Base-by-base conservation (phyloP, 2,113 vertebrate genomes). In the Fregetta grallaria region DNA sequence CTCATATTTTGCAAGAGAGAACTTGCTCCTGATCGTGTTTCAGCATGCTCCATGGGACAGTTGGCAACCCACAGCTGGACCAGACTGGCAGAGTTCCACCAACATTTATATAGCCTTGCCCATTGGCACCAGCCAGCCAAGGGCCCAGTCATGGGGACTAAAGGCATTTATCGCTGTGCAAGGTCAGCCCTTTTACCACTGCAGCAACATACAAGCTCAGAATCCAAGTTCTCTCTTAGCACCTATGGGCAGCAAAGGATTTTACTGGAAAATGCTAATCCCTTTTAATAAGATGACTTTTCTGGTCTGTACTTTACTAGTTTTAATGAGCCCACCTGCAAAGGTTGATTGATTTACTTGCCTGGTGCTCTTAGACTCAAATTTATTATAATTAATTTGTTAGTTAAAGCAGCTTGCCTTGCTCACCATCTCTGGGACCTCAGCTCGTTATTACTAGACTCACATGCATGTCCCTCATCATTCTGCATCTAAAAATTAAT, bases 341-440 rank as follows among this genome's bases (percentile, higher is more conserved):
- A 90, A 71, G 62, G 47, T 56, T 97, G 97, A 98, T 95, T 92
- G 97, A 97, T 97, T 97, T 96, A 96, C 89, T 97, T 92, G 89
- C 86, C 82, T 73, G 61, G 62, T 95, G 68, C 79, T 94, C 73
- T 88, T 27, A 71, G 81, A 80, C 68, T 95, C 76, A 68, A 91
- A 91, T 96, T 96, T 95, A 96, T 91, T 93, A 97, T 83, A 95
- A 94, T 93, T 95, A 97, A 97, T 81, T 94, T 97, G 86, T 91
- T 96, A 96, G 90, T 62, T 82, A 72, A 80, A 87, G 97, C 68
- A 68, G 66, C 85, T 86, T 92, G 88, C 93, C 94, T 95, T 71
- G n/a, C 72, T 88, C 26, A 17, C 78, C 38, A 17, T 92, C 81
- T 80, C 95, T 91, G 85, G 95, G 91, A 96, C 89, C 82, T 90